Percentiles rank a stretch among this genome's conserved stretches.
Conservation (phyloP, 2,113 vertebrate genomes). For the Hemichromis elongatus region DNA sequence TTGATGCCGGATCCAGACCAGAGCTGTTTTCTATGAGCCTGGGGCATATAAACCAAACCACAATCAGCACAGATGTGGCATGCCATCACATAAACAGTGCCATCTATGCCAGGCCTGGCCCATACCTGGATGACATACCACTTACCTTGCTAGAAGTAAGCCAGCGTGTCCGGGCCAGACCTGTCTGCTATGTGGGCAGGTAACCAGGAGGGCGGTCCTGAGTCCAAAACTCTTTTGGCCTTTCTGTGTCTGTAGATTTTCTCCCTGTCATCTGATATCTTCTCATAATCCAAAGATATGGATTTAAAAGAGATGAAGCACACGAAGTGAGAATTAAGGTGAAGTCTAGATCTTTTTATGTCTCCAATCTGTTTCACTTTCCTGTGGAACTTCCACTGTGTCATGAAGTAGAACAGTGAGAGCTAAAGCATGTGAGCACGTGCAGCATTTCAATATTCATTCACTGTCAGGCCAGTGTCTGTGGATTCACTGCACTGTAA, state of each 20-base stretch:
- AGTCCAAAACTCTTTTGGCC: accelerated
- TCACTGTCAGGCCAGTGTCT: accelerated
- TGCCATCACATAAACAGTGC: too few species aligned
- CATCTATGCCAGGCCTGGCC: too few species aligned
- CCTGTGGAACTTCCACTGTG: background rate
- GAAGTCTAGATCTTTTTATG: background rate
- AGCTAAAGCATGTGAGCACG: background rate
- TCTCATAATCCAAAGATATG: background rate
- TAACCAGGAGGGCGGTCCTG: background rate
- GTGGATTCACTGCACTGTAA: background rate
- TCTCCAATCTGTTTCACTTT: background rate
- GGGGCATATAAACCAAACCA: too few species aligned
- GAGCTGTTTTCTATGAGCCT: too few species aligned
- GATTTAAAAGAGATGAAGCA: background rate
- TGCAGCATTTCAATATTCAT: background rate
- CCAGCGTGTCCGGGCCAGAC: too few species aligned
- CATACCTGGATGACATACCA: too few species aligned
- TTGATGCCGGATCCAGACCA: too few species aligned
- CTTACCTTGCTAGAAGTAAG: too few species aligned
- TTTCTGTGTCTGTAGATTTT: background rate
- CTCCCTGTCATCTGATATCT: background rate
- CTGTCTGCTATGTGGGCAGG: too few species aligned
- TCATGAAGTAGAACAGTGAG: too few species aligned
- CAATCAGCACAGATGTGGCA: too few species aligned
- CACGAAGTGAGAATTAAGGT: background rate